phyloP scores from a whole-genome alignment of 1,140 invertebrate genomes.

The Drosophila littoralis region DNA sequence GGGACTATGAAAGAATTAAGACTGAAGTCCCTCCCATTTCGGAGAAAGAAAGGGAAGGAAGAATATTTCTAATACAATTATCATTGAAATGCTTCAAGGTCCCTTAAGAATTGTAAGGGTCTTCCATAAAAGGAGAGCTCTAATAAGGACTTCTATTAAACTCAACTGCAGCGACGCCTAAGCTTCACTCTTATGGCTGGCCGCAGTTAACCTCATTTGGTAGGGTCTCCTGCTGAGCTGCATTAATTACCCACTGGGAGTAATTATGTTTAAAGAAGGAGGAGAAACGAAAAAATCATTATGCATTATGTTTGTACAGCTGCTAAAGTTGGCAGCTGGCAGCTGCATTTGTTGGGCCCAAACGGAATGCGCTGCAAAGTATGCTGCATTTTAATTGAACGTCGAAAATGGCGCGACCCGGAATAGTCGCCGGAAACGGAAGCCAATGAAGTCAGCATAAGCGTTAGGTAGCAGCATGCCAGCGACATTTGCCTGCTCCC shows the following conservation, averaged over 20 bases:
- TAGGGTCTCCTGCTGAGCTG: slow-evolving; percentile 8
- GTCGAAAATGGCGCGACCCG: slow-evolving; percentile 45
- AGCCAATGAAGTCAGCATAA: slow-evolving; percentile 49
- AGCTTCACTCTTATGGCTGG: not conserved
- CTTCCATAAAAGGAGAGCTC: not conserved
- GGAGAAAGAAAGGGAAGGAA: too few species aligned
- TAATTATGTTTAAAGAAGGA: slow-evolving; percentile 26
- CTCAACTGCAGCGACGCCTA: not conserved
- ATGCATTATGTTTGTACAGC: slow-evolving; percentile 40
- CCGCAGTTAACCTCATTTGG: slow-evolving; percentile 18
- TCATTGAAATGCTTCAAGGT: too few species aligned
- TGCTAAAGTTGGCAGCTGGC: slow-evolving; percentile 11
- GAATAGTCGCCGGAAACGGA: slow-evolving; percentile 56
- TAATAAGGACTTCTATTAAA: slow-evolving; percentile 14
- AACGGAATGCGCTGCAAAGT: slow-evolving; percentile 38
- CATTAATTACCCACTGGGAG: slow-evolving; percentile 40
- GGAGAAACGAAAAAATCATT: slow-evolving; percentile 18
- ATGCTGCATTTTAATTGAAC: slow-evolving; percentile 76
- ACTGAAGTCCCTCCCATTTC: too few species aligned
- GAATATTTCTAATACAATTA: too few species aligned
- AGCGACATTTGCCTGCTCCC: not conserved
- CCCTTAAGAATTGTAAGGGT: too few species aligned
- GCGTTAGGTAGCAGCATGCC: slow-evolving; percentile 36
- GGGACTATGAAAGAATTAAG: too few species aligned
- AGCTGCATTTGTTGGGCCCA: slow-evolving; percentile 22